phyloP scores from a whole-genome alignment of 2,113 vertebrate species.

The Lanius collurio region DNA sequence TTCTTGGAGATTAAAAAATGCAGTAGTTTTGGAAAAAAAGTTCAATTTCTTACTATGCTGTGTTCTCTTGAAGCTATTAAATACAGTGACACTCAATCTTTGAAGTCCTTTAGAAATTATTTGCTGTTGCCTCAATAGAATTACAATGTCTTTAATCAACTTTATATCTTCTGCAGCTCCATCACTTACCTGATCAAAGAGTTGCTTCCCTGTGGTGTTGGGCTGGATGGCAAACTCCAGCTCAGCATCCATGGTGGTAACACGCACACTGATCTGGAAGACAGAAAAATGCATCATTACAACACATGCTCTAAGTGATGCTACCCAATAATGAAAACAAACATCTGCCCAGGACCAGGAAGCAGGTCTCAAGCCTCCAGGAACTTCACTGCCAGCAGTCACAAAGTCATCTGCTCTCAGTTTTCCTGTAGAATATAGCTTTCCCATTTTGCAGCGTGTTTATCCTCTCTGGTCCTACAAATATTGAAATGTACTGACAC shows the following conservation, averaged over 20 bases:
- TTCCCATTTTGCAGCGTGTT: not conserved
- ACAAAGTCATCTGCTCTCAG: not conserved
- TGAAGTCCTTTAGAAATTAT: not conserved
- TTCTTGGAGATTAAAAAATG: not conserved
- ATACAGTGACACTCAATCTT: not conserved
- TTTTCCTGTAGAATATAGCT: not conserved
- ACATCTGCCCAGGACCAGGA: not conserved
- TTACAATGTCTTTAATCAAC: not conserved
- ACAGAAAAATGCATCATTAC: not conserved
- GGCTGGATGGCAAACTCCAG: constrained; percentile 98
- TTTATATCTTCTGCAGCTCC: not conserved
- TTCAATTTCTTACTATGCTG: not conserved
- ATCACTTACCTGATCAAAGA: constrained; percentile 90
- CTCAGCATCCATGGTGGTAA: constrained; percentile 97
- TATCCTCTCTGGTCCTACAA: not conserved
- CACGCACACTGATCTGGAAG: constrained; percentile 90
- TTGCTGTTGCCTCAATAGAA: not conserved
- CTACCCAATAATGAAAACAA: not conserved
- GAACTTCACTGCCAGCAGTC: not conserved
- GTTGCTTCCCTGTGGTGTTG: constrained; percentile 95
- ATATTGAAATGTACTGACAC: not conserved
- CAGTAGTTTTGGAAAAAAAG: not conserved
- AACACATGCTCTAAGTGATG: not conserved
- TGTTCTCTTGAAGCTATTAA: not conserved
- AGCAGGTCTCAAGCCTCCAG: not conserved